Evolutionary conservation across 2,797 vertebrate species (phyloP), one percentile per base, ranked within the genome.

Genomic region (Pantherophis alleghaniensis): DNA sequence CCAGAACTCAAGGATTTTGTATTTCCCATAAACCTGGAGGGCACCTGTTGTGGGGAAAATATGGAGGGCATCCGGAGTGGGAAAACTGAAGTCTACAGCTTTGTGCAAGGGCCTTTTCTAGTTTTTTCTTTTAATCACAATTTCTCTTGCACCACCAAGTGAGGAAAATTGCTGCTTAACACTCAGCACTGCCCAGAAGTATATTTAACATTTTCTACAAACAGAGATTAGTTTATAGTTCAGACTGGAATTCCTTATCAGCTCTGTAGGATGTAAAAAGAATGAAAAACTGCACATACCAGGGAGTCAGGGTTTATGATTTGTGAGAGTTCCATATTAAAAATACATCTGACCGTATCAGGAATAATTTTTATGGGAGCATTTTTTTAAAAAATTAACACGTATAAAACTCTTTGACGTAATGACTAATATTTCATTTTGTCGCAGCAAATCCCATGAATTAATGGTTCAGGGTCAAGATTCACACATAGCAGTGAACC

Each of bases 181-280:
- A 5, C 88, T 89, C 89, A 51, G 7, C 7, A 66, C 32, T 5
- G 60, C 18, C 42, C 86, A 86, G 13, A 90, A 56, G 47, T 69
- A 86, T 87, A 57, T 47, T 74, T 93, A 86, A 90, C 79, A 87
- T 90, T 90, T 69, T 90, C 79, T 93, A 32, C 60, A 60, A 89
- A 60, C 87, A 47, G 87, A 89, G 18, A 18, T 42, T 13, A n/a
- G 37, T 90, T 90, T 63, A 55, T 90, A 74, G 32, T 69, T 32
- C 60, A 83, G 90, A 53, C 22, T 87, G 92, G 92, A 57, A 90
- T 93, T 90, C 32, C 83, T 93, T 90, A 93, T 90, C 92, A 66
- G 60, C 28, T 69, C n/a, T 57, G 32, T 87, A 61, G 92, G 90
- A 93, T 90, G 92, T 87, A 90, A 93, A 93, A 69, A 93, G 5